Evolutionary conservation across 2,113 vertebrate species (phyloP), one percentile per base, ranked within the genome.

Genomic region (Cnemophilus loriae): DNA sequence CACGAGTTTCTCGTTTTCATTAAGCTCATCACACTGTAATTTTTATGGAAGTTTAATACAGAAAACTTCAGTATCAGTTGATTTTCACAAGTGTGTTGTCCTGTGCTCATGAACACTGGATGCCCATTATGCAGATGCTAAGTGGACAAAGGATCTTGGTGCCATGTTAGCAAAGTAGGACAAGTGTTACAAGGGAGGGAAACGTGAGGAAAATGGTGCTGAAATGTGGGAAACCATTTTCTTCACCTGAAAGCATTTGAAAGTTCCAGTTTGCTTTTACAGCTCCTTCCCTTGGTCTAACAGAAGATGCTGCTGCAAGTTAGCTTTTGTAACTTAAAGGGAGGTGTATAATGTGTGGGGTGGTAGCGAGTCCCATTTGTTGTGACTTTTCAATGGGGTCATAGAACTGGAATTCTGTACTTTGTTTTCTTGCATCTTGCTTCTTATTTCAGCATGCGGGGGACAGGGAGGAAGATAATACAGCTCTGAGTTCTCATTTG

Each of bases 11-110:
- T 85, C 35, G 6, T 74, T 94, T 59, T 46, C 56, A 63, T 87
- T 60, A 32, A 71, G 49, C 7, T 60, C 37, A 26, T 19, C 2
- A 1, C 0, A 0, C 33, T 61, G 16, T 49, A 16, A 42, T 44
- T 68, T 33, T 28, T 8, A 7, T 37, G 10, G 3, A 73, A 57
- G 10, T 59, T 80, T 61, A 70, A 17, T 70, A 44, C 20, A 28
- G 41, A 64, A 39, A 71, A 24, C 16, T 50, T 74, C 23, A 37
- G 3, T 53, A 10, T 61, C 50, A 35, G 5, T 30, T 83, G 32
- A 46, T 80, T 59, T n/a, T 67, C 53, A 50, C 35, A 42, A 50
- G 3, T 46, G 18, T n/a, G 12, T 27, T 83, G 30, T 53, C 11
- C 63, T 92, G 64, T 73, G 52, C 33, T n/a, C 19, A 3, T 55